Conservation (phyloP, 2,797 vertebrate species). For the Adrianichthys oophorus region DNA sequence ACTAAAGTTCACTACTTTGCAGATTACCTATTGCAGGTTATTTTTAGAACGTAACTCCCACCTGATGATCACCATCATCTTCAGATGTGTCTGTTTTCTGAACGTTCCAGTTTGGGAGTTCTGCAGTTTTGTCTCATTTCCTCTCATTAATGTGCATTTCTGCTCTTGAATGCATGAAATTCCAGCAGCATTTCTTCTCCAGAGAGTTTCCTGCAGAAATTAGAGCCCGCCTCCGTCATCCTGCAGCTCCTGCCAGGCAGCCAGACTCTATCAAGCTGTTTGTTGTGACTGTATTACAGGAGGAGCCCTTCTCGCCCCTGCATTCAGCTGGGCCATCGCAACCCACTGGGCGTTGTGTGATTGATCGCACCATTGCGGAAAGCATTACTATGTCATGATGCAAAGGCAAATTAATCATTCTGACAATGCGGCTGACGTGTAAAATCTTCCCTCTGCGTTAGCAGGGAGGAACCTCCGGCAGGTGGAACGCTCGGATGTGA, state of each 20-base stretch:
- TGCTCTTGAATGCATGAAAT: too few species aligned
- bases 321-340: constrained; percentile 23
- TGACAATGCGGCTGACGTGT: constrained; percentile 64
- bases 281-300: constrained; percentile 52
- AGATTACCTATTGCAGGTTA: too few species aligned
- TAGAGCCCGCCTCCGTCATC: neutral
- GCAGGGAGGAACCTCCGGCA: constrained; percentile 49
- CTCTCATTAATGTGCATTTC: too few species aligned
- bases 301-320: constrained; percentile 43
- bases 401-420: constrained; percentile 74
- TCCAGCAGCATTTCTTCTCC: too few species aligned
- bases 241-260: constrained; percentile 24
- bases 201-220: too few species aligned
- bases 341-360: constrained; percentile 42
- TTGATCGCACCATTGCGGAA: constrained; percentile 45
- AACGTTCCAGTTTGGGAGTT: too few species aligned
- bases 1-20: too few species aligned
- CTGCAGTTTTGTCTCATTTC: too few species aligned
- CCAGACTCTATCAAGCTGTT: constrained; percentile 53
- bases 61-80: too few species aligned
- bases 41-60: too few species aligned
- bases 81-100: too few species aligned
- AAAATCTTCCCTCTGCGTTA: constrained; percentile 56
- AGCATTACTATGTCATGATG: constrained; percentile 64
- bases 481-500: constrained; percentile 43